Conservation (phyloP, 2,797 vertebrate species). For the Sebastes hubbsi region DNA sequence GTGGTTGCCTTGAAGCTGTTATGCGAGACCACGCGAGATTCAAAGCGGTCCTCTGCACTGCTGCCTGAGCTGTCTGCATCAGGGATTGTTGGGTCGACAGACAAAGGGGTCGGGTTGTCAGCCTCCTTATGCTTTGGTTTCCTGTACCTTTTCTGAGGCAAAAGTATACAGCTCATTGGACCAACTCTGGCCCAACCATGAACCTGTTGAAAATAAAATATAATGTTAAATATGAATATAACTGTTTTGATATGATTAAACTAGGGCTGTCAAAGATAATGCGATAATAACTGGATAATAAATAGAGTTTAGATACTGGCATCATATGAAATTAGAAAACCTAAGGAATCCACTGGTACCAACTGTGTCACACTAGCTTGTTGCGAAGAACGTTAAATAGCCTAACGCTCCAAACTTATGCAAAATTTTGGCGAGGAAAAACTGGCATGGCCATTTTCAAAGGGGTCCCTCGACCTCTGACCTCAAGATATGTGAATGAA, state of each 20-base stretch:
- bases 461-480: too few species aligned
- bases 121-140: constrained; percentile 64
- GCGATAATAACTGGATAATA: too few species aligned
- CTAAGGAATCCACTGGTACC: too few species aligned
- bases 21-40: constrained; percentile 2
- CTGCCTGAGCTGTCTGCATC: constrained; percentile 32
- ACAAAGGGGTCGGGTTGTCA: constrained; percentile 61
- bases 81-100: constrained; percentile 54
- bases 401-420: too few species aligned
- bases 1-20: constrained; percentile 8
- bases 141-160: constrained; percentile 71
- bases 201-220: constrained; percentile 73
- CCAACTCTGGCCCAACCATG: constrained; percentile 81
- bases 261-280: too few species aligned
- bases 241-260: not conserved
- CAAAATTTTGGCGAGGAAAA: too few species aligned
- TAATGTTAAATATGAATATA: not conserved
- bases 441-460: too few species aligned
- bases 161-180: constrained; percentile 75
- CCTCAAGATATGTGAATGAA: too few species aligned
- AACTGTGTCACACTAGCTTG: too few species aligned
- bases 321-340: too few species aligned
- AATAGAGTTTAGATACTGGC: too few species aligned
- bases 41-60: constrained; percentile 15
- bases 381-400: too few species aligned